Evolutionary conservation across 2,797 vertebrate genomes (phyloP).

Genomic region (Triplophysa yarkandensis): DNA sequence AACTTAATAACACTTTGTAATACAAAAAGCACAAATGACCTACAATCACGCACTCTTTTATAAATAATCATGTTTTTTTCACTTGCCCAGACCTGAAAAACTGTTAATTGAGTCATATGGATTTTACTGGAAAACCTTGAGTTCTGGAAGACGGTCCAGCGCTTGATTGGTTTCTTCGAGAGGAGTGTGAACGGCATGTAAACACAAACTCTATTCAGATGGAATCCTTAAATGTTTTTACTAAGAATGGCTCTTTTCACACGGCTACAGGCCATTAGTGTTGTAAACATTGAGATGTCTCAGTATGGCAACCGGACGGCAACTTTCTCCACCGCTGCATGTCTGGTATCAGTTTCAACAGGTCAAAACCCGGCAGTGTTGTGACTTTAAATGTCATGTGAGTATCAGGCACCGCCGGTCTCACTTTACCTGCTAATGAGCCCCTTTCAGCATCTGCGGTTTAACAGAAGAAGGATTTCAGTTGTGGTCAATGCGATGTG

Average conservation of each 20-base stretch:
- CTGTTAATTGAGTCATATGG: slow-evolving; percentile 29
- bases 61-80: slow-evolving; percentile 11
- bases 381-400: background rate
- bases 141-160: slow-evolving; percentile 15
- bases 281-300: slow-evolving; percentile 4
- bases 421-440: slow-evolving; percentile 35
- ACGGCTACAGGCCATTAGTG: slow-evolving; percentile 12
- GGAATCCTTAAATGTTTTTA: slow-evolving; percentile 43
- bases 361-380: background rate
- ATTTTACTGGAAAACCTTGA: slow-evolving; percentile 49
- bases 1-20: slow-evolving; percentile 6
- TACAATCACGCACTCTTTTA: background rate
- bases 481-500: slow-evolving; percentile 18
- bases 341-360: slow-evolving; percentile 9
- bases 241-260: slow-evolving; percentile 33
- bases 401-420: slow-evolving; percentile 4
- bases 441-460: slow-evolving; percentile 12
- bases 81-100: slow-evolving; percentile 17
- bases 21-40: slow-evolving; percentile 1
- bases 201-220: slow-evolving; percentile 40
- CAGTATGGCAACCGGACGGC: background rate
- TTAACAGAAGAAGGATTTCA: slow-evolving; percentile 23
- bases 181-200: slow-evolving; percentile 39
- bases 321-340: background rate
- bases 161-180: slow-evolving; percentile 41